These are phyloP conservation scores for Hippocampus guttulatus DNA, from an alignment of 2,113 vertebrate genomes.

Conservation along the genomic window DNA sequence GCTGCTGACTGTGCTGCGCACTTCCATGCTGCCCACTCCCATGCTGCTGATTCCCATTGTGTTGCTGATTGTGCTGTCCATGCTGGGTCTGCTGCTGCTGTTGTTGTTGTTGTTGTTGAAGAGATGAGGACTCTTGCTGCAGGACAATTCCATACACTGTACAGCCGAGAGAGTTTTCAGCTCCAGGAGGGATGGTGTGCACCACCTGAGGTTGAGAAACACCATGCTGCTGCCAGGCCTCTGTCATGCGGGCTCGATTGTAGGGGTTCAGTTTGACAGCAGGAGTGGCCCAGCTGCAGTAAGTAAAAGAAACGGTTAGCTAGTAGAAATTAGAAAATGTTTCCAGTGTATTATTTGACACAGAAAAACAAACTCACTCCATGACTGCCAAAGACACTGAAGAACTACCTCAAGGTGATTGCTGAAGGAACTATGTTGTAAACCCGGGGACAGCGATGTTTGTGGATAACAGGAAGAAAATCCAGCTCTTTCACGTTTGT, in stretches of 20 bases:
- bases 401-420: slow-evolving; percentile 2
- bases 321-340: slow-evolving; percentile 5
- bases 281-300: slow-evolving; percentile 59
- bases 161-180: slow-evolving; percentile 87
- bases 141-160: slow-evolving; percentile 93
- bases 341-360: slow-evolving; percentile 6
- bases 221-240: slow-evolving; percentile 81
- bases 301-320: slow-evolving; percentile 32
- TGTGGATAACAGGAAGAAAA: background rate
- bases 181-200: slow-evolving; percentile 81
- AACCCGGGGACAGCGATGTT: background rate
- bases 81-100: slow-evolving; percentile 71
- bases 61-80: slow-evolving; percentile 66
- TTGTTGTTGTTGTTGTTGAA: slow-evolving; percentile 75
- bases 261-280: slow-evolving; percentile 74
- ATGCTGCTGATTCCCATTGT: slow-evolving; percentile 49
- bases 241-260: slow-evolving; percentile 70
- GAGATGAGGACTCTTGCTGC: slow-evolving; percentile 78
- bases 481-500: slow-evolving; percentile 6
- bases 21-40: slow-evolving; percentile 62
- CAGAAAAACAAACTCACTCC: slow-evolving; percentile 61
- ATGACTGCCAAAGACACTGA: slow-evolving; percentile 42
- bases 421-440: background rate
- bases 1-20: slow-evolving; percentile 65
- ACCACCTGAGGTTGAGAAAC: slow-evolving; percentile 81